A percentile compares a stretch with the other conserved stretches of the same genome.
These are phyloP conservation scores for Cliona cf. orientalis DNA, from an alignment of 37 sponge, comb jelly and placozoan species.

Conservation along the genomic window DNA sequence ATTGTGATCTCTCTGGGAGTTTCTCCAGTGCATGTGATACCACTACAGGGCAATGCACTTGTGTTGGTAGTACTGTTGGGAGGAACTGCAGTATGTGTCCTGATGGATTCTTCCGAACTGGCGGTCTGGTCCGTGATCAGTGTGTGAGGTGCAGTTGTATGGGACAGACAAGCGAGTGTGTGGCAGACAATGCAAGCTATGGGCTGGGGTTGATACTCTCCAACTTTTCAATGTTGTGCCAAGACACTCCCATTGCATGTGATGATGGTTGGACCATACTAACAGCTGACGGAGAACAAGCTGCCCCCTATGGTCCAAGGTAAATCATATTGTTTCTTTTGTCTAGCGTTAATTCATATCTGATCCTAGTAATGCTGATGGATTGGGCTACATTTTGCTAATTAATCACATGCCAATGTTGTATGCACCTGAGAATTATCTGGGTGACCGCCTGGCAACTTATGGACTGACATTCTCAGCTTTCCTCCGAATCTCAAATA, in stretches of 20 bases:
- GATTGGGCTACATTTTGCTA: slow-evolving; percentile 46
- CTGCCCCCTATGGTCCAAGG: slow-evolving; percentile 42
- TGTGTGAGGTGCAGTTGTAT: slow-evolving; percentile 45
- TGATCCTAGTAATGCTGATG: slow-evolving; percentile 29
- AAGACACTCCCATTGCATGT: slow-evolving; percentile 1
- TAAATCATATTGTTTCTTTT: slow-evolving; percentile 1
- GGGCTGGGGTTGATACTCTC: slow-evolving; percentile 1
- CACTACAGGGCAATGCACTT: slow-evolving; percentile 68
- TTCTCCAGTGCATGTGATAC: slow-evolving; percentile 36
- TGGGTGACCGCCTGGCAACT: slow-evolving; percentile 41
- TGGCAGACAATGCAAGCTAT: slow-evolving; percentile 2
- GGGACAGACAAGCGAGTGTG: slow-evolving; percentile 11
- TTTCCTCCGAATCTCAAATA: neutral
- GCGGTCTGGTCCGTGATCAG: neutral
- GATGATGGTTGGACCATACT: slow-evolving; percentile 57
- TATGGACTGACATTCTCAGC: slow-evolving; percentile 46
- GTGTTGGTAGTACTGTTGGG: slow-evolving; percentile 65
- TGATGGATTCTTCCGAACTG: slow-evolving; percentile 35
- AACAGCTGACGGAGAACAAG: neutral
- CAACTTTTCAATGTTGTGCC: slow-evolving; percentile 41
- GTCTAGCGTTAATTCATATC: neutral
- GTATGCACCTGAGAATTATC: slow-evolving; percentile 49
- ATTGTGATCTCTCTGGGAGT: slow-evolving; percentile 49
- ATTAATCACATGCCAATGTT: slow-evolving; percentile 11
- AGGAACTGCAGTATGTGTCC: slow-evolving; percentile 67